Base-by-base conservation (phyloP, 2,888 invertebrate species). In the Ophioninae sp. region DNA sequence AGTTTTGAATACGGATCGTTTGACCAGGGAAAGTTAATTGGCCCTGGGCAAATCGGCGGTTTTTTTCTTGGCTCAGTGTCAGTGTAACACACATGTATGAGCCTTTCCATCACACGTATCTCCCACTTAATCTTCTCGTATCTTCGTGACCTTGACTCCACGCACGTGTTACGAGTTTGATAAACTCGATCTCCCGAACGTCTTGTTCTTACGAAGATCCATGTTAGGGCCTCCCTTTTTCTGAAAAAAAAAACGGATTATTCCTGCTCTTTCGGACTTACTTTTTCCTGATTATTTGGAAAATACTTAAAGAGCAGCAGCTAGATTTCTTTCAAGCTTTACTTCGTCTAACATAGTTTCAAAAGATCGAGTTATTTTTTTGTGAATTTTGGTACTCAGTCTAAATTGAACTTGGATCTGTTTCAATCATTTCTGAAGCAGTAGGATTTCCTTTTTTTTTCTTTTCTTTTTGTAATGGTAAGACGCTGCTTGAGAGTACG, bases 1-100 rank as follows among this genome's bases (percentile, higher is more conserved):
- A 77, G 64, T 72, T 68, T 73, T 44, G 20, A 10, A 51, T 41
- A 58, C 44, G 51, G 37, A 58, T 30, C 76, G 59, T 39, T n/a
- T 56, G 37, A 73, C 76, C 68, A 41, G 74, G 44, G 83, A 69
- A 68, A 59, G 64, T 71, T 83, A 83, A 83, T 81, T 83, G 83
- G 81, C 73, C 77, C 41, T 56, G 61, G 51, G 51, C 51, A 5
- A 51, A 5, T 78, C 78, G 74, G 74, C 64, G 71, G 65, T 67
- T 65, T 56, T 37, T 80, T 67, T 30, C n/a, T 71, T 61, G 17
- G n/a, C 44, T 51, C 41, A 17, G 51, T 41, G 41, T 56, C 13
- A 61, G 59, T 74, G 59, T 71, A 44, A 2, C 41, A 56, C 65
- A 30, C 23, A 13, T 39, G 0, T 61, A 72, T n/a, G 13, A 73